Base-by-base conservation (phyloP, 2,113 vertebrate species). In the Columba livia region DNA sequence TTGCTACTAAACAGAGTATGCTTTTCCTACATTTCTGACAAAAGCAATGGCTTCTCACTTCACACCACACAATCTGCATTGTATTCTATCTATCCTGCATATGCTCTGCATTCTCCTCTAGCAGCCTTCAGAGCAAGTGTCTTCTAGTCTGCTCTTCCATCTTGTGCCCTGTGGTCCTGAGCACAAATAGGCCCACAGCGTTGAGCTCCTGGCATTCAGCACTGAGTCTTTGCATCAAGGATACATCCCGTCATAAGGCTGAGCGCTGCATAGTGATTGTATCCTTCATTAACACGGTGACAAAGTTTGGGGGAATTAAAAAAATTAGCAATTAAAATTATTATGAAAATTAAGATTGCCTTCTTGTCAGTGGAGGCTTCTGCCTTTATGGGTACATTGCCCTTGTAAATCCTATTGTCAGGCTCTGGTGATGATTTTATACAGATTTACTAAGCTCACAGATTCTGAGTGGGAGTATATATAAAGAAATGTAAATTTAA, bases 401-500 rank as follows among this genome's bases (percentile, higher is more conserved):
- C 96, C 90, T 93, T 92, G 94, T 93, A 96, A 94, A 95, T 92
- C 80, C 90, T 70, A 93, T 95, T 95, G 96, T 96, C 96, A 96
- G 91, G 83, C 90, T 40, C 1, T 74, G 78, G 78, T 86, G 95
- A 95, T 85, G 93, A 93, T 97, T 96, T 95, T 67, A 73, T 75
- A 88, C 93, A 74, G 79, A 96, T 92, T 95, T 96, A 88, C 86
- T 93, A 40, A 96, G 79, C 92, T 96, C 92, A 91, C 95, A 96
- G 89, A 97, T 96, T 96, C 94, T 94, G 94, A 83, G 86, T 97
- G 84, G 96, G 95, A 95, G 93, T 94, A 91, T 88, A 81, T 89
- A 97, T 94, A 95, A 95, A 96, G 94, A 93, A 97, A 95, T 96
- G 90, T 95, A 96, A 97, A 97, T 95, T 94, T 96, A 83, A 96